Base-by-base conservation (phyloP, 1,140 invertebrate genomes). In the Brachystomella parvula region DNA sequence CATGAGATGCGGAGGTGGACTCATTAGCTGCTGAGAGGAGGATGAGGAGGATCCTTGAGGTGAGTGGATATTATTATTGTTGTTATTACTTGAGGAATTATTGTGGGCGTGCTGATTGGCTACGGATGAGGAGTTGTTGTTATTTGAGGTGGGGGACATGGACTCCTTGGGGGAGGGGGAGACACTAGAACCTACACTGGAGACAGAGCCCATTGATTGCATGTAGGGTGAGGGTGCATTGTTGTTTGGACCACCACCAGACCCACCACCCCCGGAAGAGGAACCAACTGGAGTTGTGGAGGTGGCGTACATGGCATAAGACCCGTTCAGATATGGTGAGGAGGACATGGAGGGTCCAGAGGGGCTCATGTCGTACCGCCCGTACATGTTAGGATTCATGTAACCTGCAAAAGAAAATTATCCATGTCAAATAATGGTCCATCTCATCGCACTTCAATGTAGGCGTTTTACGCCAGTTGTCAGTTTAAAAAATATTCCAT, bases 361-460 rank as follows among this genome's bases (percentile, higher is more conserved):
- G 24, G 72, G 72, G 12, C 66, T 69, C 69, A 73, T 73, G 61
- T 73, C 72, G 39, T 73, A 73, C 26, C 72, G 67, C 26, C 69
- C 69, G 63, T 73, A 73, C 66, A 73, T 68, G 30, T 73, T 70
- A 26, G 68, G 69, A 67, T 73, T 73, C 72, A 73, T 73, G 63
- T 73, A 73, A 47, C 71, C 71, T 73, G 63, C 3, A 71, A 67
- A 64, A 32, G 28, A 70, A 47, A 70, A 47, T n/a, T 30, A 56
- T n/a, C 19, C 19, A 49, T 24, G 53, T 1, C 9, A 57, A 35
- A 35, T n/a, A 26, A 57, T 24, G 24, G 2, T 21, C 31, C 26
- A 1, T 53, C 17, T 62, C 26, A 39, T 2, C 30, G 39, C 21
- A 62, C n/a, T 47, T n/a, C 39, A 47, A 47, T n/a, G 12, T 12